Evolutionary conservation across 2,888 invertebrate genomes (phyloP).

Genomic region (Melieria crassipennis): DNA sequence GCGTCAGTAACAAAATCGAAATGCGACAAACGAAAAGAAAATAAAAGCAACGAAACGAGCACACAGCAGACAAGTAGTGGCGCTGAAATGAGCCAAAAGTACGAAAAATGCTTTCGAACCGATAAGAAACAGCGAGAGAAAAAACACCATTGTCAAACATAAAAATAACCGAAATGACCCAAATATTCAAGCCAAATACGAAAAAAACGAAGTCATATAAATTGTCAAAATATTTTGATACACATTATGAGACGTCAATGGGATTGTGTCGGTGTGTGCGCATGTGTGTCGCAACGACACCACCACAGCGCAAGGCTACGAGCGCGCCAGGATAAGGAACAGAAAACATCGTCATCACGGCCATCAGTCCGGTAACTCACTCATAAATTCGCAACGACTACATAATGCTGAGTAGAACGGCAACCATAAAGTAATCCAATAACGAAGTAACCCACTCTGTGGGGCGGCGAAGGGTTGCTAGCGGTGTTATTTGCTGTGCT

Average conservation of each 20-base stretch:
- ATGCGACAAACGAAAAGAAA: too few species aligned
- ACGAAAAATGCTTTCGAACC: neutral
- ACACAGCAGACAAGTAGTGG: neutral
- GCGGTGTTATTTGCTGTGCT: too few species aligned
- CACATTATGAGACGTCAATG: neutral
- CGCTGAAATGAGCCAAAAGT: neutral
- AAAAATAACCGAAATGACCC: neutral
- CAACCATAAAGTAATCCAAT: too few species aligned
- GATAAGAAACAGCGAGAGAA: neutral
- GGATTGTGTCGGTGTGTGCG: neutral
- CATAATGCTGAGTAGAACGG: too few species aligned
- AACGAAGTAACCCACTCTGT: too few species aligned
- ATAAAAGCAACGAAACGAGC: neutral
- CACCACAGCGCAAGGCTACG: neutral
- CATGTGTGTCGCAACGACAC: neutral
- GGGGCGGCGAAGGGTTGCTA: too few species aligned
- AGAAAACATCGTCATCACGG: neutral
- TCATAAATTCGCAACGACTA: too few species aligned
- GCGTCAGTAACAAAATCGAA: too few species aligned
- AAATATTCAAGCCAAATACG: neutral
- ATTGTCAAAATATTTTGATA: constrained; percentile 3
- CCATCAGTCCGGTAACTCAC: neutral
- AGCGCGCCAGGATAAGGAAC: neutral
- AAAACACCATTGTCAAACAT: neutral
- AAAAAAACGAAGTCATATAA: neutral